Evolutionary conservation across 2,113 vertebrate genomes (phyloP).

Genomic region (Micronycteris hirsuta): DNA sequence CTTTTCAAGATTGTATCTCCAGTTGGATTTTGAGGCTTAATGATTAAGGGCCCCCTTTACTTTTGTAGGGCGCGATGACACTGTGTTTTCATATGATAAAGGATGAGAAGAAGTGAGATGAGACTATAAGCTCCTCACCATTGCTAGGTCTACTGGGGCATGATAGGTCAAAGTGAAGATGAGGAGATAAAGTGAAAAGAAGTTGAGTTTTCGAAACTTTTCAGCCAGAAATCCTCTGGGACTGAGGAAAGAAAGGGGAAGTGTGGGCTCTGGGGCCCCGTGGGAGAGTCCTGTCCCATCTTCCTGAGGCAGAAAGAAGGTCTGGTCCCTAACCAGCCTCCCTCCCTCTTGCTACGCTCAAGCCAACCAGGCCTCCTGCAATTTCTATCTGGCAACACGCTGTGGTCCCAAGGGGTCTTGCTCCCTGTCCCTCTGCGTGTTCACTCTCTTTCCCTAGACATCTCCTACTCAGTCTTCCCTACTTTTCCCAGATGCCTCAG

Average conservation of each 20-base stretch:
- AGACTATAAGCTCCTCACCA: fast-evolving
- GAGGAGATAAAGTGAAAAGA: not conserved
- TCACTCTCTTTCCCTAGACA: not conserved
- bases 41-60: not conserved
- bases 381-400: fast-evolving
- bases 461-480: not conserved
- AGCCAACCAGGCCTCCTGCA: too few species aligned
- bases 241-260: not conserved
- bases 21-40: not conserved
- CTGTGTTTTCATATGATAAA: not conserved
- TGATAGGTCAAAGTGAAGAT: not conserved
- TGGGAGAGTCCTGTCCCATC: too few species aligned
- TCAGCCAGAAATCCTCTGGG: not conserved
- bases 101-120: not conserved
- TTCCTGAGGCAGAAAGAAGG: not conserved
- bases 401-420: fast-evolving
- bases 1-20: not conserved
- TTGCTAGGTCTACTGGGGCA: not conserved
- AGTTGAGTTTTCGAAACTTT: not conserved
- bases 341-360: fast-evolving
- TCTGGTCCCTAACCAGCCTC: not conserved
- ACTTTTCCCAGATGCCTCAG: not conserved
- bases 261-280: not conserved
- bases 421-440: not conserved
- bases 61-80: not conserved